These are phyloP conservation scores for Streptopelia turtur DNA, from an alignment of 2,797 vertebrate species.

Conservation along the genomic window DNA sequence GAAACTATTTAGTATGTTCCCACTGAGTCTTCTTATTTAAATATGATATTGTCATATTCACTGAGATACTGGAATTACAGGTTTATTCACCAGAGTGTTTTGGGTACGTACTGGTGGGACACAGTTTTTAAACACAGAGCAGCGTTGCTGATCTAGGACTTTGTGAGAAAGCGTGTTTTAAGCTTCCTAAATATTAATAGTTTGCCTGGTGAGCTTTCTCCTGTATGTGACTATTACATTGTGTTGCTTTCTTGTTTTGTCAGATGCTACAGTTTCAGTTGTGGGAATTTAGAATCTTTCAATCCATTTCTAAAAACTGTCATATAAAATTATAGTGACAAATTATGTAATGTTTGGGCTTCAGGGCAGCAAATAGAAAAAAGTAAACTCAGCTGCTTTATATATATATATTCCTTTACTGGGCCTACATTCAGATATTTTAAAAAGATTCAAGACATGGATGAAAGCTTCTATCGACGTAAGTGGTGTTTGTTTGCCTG, in stretches of 20 bases:
- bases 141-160: background rate
- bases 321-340: background rate
- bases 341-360: background rate
- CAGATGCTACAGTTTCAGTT: background rate
- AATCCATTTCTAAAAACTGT: background rate
- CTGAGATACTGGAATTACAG: background rate
- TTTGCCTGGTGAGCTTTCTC: background rate
- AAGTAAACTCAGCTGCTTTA: background rate
- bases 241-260: background rate
- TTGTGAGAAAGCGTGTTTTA: background rate
- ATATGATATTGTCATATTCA: background rate
- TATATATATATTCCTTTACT: constrained; percentile 73
- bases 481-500: constrained; percentile 72
- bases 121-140: background rate
- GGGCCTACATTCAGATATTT: constrained; percentile 84
- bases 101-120: background rate
- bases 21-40: background rate
- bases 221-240: background rate
- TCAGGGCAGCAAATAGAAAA: background rate
- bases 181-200: background rate
- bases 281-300: background rate
- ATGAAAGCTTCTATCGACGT: constrained; percentile 95
- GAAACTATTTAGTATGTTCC: background rate
- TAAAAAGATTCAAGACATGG: constrained; percentile 97
- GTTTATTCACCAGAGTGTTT: background rate